Percentiles rank a stretch among this genome's conserved stretches.
Evolutionary conservation across 2,888 invertebrate species (phyloP).

Genomic region (Brachypalpus laphriformis): DNA sequence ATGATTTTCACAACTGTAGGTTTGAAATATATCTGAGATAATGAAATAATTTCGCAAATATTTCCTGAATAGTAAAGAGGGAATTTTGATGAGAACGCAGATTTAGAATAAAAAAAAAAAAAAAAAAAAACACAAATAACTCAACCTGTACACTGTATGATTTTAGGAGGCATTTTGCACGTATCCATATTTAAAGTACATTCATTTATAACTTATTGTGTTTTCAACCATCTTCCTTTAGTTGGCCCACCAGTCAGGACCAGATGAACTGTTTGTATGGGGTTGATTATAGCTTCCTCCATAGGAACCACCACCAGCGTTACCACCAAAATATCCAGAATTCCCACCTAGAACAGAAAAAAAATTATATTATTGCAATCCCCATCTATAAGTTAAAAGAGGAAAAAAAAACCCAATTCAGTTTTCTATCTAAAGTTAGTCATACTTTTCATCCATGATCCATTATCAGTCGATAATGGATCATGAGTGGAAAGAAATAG

Average conservation of each 20-base stretch:
- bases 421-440: too few relatives aligned
- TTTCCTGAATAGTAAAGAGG: not conserved
- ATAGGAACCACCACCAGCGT: slow-evolving; percentile 57
- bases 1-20: slow-evolving; percentile 1
- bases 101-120: slow-evolving; percentile 30
- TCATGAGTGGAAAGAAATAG: too few relatives aligned
- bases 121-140: slow-evolving; percentile 41
- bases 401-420: too few relatives aligned
- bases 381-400: not conserved
- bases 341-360: slow-evolving; percentile 47
- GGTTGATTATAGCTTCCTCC: slow-evolving; percentile 70
- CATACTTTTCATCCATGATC: too few relatives aligned
- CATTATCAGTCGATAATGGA: too few relatives aligned
- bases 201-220: slow-evolving; percentile 40
- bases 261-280: slow-evolving; percentile 60
- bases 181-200: slow-evolving; percentile 48
- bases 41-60: slow-evolving; percentile 24
- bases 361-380: not conserved
- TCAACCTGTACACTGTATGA: slow-evolving; percentile 43
- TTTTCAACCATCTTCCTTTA: slow-evolving; percentile 32
- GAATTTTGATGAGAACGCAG: not conserved
- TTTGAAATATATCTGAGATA: slow-evolving; percentile 18
- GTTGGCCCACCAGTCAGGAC: slow-evolving; percentile 71
- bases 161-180: slow-evolving; percentile 28
- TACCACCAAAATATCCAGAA: slow-evolving; percentile 41